Evolutionary conservation across 2,888 invertebrate genomes (phyloP).

Genomic region (Mythimna loreyi): DNA sequence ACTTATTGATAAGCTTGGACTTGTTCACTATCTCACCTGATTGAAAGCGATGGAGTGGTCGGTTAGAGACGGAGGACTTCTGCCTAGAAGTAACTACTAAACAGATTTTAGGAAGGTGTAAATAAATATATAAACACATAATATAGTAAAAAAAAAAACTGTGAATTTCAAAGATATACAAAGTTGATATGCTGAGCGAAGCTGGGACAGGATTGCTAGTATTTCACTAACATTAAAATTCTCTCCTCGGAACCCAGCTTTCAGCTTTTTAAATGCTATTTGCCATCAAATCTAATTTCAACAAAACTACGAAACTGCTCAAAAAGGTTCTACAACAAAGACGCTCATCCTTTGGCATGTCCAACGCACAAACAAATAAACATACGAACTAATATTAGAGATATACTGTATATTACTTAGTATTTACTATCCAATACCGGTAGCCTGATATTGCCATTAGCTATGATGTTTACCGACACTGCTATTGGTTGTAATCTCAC

Average conservation of each 20-base stretch:
- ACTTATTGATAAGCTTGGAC: too few species aligned
- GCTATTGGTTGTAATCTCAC: constrained; percentile 33
- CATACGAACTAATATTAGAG: constrained; percentile 9
- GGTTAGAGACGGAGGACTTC: too few species aligned
- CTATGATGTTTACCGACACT: constrained; percentile 26
- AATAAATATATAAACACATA: too few species aligned
- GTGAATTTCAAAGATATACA: too few species aligned
- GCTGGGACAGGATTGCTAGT: too few species aligned
- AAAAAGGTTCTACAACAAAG: not conserved
- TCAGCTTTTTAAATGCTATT: not conserved
- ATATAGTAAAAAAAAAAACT: too few species aligned
- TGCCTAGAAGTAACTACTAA: too few species aligned
- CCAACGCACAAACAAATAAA: constrained; percentile 18
- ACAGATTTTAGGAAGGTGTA: too few species aligned
- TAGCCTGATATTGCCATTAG: constrained; percentile 20
- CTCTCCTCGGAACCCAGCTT: not conserved
- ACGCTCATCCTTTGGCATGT: not conserved
- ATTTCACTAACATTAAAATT: not conserved
- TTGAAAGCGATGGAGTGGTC: too few species aligned
- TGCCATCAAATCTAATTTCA: not conserved
- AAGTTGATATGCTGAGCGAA: too few species aligned
- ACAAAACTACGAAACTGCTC: not conserved
- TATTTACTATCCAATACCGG: constrained; percentile 24
- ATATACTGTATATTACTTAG: constrained; percentile 12
- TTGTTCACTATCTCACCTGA: too few species aligned